Evolutionary conservation across 2,113 vertebrate genomes (phyloP).

Genomic region (Corydoras maculifer): DNA sequence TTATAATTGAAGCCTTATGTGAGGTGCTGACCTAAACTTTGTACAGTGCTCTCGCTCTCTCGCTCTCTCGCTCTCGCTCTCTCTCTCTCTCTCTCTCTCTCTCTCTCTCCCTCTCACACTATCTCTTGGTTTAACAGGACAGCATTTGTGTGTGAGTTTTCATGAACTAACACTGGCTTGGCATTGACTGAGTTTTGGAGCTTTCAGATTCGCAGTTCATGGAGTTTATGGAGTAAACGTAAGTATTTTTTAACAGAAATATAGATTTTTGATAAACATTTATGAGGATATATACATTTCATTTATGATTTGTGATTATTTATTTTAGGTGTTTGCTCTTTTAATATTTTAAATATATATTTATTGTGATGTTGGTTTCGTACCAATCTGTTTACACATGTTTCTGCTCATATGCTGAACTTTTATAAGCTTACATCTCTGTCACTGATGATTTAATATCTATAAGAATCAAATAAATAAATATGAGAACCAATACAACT

Average conservation of each 20-base stretch:
- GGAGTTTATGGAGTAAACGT: constrained; percentile 2
- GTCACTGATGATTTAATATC: too few relatives aligned
- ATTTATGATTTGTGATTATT: too few relatives aligned
- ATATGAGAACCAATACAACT: too few relatives aligned
- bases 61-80: constrained; percentile 50
- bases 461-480: too few relatives aligned
- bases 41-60: constrained; percentile 6
- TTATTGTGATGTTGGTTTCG: too few relatives aligned
- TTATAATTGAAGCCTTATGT: constrained; percentile 92
- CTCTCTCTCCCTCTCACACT: constrained; percentile 50
- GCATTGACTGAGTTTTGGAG: background rate
- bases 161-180: background rate
- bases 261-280: too few relatives aligned
- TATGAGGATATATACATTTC: too few relatives aligned
- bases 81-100: constrained; percentile 22
- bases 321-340: too few relatives aligned
- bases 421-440: too few relatives aligned
- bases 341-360: too few relatives aligned
- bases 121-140: constrained; percentile 14
- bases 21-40: constrained; percentile 73
- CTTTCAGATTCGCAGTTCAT: background rate
- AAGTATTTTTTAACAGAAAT: constrained; percentile 8
- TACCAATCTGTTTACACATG: too few relatives aligned
- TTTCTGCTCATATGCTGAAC: too few relatives aligned
- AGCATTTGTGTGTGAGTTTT: background rate